These are phyloP conservation scores for Ormyrus pomaceus DNA, from an alignment of 2,888 invertebrate species.

Conservation along the genomic window DNA sequence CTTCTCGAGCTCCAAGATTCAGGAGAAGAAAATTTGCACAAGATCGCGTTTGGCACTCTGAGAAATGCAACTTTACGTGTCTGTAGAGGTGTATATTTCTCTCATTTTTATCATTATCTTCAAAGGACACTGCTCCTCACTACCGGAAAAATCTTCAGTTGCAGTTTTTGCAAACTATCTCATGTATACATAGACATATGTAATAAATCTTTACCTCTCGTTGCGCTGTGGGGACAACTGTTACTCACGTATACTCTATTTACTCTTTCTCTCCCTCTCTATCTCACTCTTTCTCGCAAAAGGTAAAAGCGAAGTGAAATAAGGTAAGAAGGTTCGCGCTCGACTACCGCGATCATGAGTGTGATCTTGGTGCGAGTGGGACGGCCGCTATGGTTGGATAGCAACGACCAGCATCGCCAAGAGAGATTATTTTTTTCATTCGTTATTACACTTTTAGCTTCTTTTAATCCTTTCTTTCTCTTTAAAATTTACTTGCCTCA, in stretches of 20 bases:
- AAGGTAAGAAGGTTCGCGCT: constrained; percentile 53
- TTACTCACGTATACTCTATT: neutral
- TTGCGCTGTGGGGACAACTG: constrained; percentile 22
- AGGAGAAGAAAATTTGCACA: constrained; percentile 40
- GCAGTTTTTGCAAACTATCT: neutral
- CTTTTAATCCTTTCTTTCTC: constrained; percentile 51
- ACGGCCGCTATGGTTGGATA: constrained; percentile 72
- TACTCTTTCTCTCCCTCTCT: constrained; percentile 2
- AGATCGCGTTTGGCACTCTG: constrained; percentile 73
- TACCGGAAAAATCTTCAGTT: constrained; percentile 34
- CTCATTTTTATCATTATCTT: constrained; percentile 3
- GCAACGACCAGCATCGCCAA: constrained; percentile 76
- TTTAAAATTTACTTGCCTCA: constrained; percentile 63
- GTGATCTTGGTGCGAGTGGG: constrained; percentile 58
- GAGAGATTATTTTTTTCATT: constrained; percentile 61
- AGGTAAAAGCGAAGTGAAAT: constrained; percentile 54
- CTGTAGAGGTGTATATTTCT: constrained; percentile 32
- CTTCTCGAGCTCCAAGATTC: constrained; percentile 9
- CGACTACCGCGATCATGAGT: constrained; percentile 37
- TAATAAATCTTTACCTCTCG: constrained; percentile 22
- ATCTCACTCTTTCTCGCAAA: constrained; percentile 18
- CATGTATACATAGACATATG: constrained; percentile 9
- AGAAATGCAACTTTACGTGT: constrained; percentile 64
- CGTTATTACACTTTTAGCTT: constrained; percentile 40
- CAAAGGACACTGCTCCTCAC: constrained; percentile 26